Conservation (phyloP, 2,113 vertebrate genomes). For the Gnathonemus longibarbis region DNA sequence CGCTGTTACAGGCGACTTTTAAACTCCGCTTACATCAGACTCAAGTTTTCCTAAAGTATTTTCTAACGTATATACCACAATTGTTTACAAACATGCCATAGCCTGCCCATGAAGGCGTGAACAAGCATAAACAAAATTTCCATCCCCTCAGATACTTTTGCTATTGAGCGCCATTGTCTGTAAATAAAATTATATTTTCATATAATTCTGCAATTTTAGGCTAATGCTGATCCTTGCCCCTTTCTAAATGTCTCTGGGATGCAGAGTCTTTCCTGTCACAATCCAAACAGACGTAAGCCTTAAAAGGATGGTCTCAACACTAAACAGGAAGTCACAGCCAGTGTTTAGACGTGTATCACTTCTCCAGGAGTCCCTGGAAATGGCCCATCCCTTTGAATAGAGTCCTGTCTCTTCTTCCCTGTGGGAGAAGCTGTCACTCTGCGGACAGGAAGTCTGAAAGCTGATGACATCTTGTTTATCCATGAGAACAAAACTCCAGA, state of each 20-base stretch:
- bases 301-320: not conserved
- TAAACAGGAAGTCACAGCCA: not conserved
- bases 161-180: not conserved
- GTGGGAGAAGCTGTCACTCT: not conserved
- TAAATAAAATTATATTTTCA: not conserved
- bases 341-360: not conserved
- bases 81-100: not conserved
- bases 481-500: not conserved
- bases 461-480: constrained; percentile 5
- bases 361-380: not conserved
- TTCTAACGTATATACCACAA: not conserved
- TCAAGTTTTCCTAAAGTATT: not conserved
- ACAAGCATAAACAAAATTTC: not conserved
- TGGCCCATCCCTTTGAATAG: not conserved
- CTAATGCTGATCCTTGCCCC: not conserved
- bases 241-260: not conserved
- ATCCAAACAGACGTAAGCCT: not conserved
- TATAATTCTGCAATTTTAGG: not conserved
- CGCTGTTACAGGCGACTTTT: not conserved
- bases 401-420: not conserved
- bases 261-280: not conserved
- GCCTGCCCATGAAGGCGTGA: not conserved
- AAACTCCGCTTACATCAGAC: not conserved
- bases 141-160: not conserved
- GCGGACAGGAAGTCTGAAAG: not conserved